Conservation (phyloP, 1,140 invertebrate genomes). For the Megalopta genalis region DNA sequence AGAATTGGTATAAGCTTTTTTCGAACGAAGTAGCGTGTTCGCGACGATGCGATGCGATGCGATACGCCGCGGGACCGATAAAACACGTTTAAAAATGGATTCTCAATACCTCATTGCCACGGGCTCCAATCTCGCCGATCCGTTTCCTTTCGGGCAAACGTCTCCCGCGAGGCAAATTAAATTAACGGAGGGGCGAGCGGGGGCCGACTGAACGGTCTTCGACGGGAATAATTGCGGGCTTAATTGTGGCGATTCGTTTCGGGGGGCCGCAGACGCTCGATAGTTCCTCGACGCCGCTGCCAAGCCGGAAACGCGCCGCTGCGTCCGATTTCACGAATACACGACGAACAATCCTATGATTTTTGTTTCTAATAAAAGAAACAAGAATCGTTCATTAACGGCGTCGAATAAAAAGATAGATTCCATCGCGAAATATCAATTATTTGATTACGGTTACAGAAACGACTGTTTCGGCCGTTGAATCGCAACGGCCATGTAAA, state of each 20-base stretch:
- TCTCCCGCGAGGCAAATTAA: constrained; percentile 62
- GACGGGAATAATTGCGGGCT: constrained; percentile 61
- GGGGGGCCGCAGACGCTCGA: constrained; percentile 26
- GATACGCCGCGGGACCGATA: constrained; percentile 31
- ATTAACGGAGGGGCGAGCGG: constrained; percentile 43
- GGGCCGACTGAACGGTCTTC: constrained; percentile 42
- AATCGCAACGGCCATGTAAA: too few species aligned
- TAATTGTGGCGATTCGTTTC: constrained; percentile 65
- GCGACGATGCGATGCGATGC: background rate
- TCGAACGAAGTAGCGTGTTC: background rate
- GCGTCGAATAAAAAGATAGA: too few species aligned
- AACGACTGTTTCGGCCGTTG: too few species aligned
- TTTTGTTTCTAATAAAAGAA: too few species aligned
- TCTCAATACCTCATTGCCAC: constrained; percentile 27
- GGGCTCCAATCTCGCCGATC: constrained; percentile 56
- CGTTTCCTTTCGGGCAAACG: constrained; percentile 57
- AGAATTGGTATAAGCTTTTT: background rate
- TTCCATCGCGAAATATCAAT: too few species aligned
- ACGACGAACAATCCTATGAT: too few species aligned
- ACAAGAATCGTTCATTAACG: too few species aligned
- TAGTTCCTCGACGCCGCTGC: constrained; percentile 35
- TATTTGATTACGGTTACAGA: too few species aligned
- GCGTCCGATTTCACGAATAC: too few species aligned
- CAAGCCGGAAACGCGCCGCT: too few species aligned
- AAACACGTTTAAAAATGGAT: constrained; percentile 56